phyloP scores from a whole-genome alignment of 2,113 vertebrate genomes.

The Rhea americana region DNA sequence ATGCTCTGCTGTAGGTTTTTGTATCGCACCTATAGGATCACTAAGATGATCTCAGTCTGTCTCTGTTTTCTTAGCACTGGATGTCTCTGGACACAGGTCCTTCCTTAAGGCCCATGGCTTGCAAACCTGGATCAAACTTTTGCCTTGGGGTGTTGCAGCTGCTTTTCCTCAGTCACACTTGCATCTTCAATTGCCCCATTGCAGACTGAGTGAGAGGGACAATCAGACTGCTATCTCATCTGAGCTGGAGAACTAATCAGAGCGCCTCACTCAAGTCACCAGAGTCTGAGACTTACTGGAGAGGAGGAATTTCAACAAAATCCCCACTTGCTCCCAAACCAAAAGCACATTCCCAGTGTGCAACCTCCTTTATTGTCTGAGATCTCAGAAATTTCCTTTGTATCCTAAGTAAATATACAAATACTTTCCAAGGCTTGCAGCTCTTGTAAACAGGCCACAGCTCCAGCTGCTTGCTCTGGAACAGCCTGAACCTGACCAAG shows the following conservation, averaged over 20 bases:
- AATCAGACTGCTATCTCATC: accelerated
- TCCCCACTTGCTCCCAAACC: background rate
- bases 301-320: background rate
- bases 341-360: background rate
- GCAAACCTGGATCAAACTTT: background rate
- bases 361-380: background rate
- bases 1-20: background rate
- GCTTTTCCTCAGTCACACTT: background rate
- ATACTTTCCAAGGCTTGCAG: background rate
- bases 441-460: background rate
- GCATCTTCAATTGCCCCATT: background rate
- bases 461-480: background rate
- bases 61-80: background rate
- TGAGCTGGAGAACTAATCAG: background rate
- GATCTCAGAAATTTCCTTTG: background rate
- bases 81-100: accelerated
- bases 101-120: background rate
- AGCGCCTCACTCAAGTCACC: accelerated
- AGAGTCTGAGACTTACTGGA: background rate
- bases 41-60: accelerated
- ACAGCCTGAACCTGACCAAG: background rate
- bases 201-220: accelerated
- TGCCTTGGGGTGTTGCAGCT: background rate
- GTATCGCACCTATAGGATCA: background rate
- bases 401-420: background rate